Evolutionary conservation across 2,797 vertebrate species (phyloP), one percentile per base, ranked within the genome.

Genomic region (Loris lydekkerianus): DNA sequence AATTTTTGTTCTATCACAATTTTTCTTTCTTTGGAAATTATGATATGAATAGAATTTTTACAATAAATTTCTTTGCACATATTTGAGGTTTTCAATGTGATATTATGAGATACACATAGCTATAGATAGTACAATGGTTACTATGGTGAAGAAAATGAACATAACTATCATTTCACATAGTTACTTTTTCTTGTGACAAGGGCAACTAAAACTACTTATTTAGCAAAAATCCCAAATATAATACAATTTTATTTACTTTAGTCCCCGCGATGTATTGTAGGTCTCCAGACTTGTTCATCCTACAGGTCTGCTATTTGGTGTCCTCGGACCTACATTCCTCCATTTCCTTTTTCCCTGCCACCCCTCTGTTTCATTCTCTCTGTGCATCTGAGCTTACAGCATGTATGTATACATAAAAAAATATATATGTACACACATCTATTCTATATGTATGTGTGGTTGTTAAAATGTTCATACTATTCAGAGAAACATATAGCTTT

Each of bases 31-130:
- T 76, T 86, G 23, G 58, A 81, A 73, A 75, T 63, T 80, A 75
- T 91, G 49, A 27, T 56, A 83, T 90, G 76, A 95, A 77, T 14
- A 78, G 40, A 29, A 92, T 78, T 94, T 95, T 93, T 40, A 75
- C 2, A 75, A 75, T 29, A 46, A 3, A 17, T 75, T 43, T 75
- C 15, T 46, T 25, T 17, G 72, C 29, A 25, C 46, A 29, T 17
- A 75, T 75, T 75, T 29, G 72, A 46, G 13, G 13, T 46, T 46
- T 46, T 8, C 14, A 27, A 75, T 40, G 43, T 73, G 37, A 34
- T 69, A 34, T 18, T 46, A 31, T 49, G 43, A 27, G 43, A 49
- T 46, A 76, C 15, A 76, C 18, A 34, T 43, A 73, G 72, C 27
- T 17, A 27, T 27, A 75, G 67, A 69, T 34, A 69, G 67, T 34